A percentile compares a stretch with the other conserved stretches of the same genome.
Conservation (phyloP, 1,140 invertebrate species). For the Drosophila grimshawi region DNA sequence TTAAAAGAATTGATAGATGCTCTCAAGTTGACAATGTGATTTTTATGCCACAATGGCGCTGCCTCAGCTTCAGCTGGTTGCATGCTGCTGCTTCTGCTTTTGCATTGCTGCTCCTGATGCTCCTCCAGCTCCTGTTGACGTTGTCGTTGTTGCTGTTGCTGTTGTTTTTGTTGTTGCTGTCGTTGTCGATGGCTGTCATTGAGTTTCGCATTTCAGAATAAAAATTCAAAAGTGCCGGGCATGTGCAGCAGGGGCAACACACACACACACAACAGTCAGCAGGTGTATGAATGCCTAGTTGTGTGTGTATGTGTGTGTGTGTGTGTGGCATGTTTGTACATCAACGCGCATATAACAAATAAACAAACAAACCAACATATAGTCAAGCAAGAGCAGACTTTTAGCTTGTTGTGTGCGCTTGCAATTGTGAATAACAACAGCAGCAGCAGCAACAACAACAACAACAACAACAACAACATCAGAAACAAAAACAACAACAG, state of each 20-base stretch:
- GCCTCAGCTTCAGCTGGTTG: constrained; percentile 15
- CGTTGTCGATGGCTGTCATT: constrained; percentile 64
- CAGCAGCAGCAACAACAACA: no score
- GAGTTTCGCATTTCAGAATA: constrained; percentile 69
- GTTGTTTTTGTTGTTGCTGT: constrained; percentile 24
- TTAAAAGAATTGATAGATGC: constrained; percentile 70
- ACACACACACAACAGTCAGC: constrained; percentile 19
- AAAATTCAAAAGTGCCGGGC: constrained; percentile 63
- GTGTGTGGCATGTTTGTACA: constrained; percentile 61
- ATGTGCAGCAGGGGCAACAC: constrained; percentile 37
- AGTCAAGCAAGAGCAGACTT: constrained; percentile 50
- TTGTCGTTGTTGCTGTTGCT: constrained; percentile 12
- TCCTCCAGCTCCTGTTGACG: constrained; percentile 5
- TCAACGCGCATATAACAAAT: constrained; percentile 65
- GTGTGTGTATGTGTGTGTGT: constrained; percentile 32
- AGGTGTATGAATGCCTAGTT: constrained; percentile 9
- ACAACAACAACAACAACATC: constrained; percentile 36
- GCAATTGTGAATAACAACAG: constrained; percentile 62
- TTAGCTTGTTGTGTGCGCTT: constrained; percentile 59
- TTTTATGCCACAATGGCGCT: constrained; percentile 59
- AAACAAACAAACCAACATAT: constrained; percentile 52
- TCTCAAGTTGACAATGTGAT: constrained; percentile 67
- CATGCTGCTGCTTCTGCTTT: constrained; percentile 9
- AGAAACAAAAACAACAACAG: constrained; percentile 28
- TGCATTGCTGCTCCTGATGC: neutral